Conservation (phyloP, 2,797 vertebrate species). For the Carcharodon carcharias region DNA sequence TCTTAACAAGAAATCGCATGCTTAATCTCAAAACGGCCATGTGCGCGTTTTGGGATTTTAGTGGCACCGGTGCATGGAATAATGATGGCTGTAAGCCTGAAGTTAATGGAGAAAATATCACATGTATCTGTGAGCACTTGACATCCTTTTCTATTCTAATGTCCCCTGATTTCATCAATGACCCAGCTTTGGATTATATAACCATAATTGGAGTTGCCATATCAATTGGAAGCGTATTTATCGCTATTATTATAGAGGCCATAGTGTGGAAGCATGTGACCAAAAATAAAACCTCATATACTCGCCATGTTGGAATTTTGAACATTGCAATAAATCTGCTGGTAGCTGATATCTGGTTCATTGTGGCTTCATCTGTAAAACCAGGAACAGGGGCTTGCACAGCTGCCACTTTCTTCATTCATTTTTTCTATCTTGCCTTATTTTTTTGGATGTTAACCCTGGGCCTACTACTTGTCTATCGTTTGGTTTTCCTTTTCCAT, state of each 20-base stretch:
- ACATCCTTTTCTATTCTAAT: constrained; percentile 87
- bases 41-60: constrained; percentile 87
- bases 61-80: constrained; percentile 61
- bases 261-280: constrained; percentile 76
- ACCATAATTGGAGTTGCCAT: constrained; percentile 71
- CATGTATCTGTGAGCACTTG: constrained; percentile 71
- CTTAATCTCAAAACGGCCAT: constrained; percentile 44
- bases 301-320: constrained; percentile 76
- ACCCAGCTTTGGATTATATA: constrained; percentile 52
- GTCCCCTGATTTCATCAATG: constrained; percentile 53
- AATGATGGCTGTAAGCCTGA: constrained; percentile 54
- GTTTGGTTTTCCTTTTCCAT: constrained; percentile 74
- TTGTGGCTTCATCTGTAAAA: constrained; percentile 58
- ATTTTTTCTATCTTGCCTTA: constrained; percentile 81
- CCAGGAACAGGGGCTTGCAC: constrained; percentile 55
- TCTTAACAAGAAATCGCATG: constrained; percentile 50
- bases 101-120: constrained; percentile 38
- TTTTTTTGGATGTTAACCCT: constrained; percentile 91
- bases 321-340: constrained; percentile 78
- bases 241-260: constrained; percentile 74
- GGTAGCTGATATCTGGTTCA: constrained; percentile 76
- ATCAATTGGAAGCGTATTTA: constrained; percentile 69
- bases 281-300: constrained; percentile 69
- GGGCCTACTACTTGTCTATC: constrained; percentile 78
- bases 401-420: constrained; percentile 73